phyloP scores from a whole-genome alignment of 2,797 vertebrate genomes.

The Micropoecilia bifurca region DNA sequence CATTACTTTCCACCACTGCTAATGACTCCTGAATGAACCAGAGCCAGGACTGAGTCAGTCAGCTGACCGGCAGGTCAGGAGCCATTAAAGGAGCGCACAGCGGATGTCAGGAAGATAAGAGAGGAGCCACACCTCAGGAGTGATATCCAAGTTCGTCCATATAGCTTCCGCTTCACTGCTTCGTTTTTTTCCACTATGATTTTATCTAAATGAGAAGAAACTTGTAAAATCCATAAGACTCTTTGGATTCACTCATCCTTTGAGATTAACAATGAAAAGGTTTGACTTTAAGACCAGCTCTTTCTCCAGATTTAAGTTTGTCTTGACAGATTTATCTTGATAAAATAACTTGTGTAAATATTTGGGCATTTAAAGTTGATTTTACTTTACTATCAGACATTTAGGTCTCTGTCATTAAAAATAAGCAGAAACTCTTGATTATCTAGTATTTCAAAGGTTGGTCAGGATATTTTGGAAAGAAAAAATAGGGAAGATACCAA shows the following conservation, averaged over 20 bases:
- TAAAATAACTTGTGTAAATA: background rate
- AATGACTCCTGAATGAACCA: slow-evolving; percentile 25
- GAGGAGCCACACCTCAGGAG: slow-evolving; percentile 22
- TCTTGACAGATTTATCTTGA: background rate
- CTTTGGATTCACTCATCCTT: background rate
- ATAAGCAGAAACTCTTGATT: background rate
- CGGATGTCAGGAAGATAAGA: slow-evolving; percentile 5
- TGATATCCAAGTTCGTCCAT: slow-evolving; percentile 1
- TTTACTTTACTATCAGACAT: background rate
- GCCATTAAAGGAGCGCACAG: background rate
- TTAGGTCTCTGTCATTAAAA: background rate
- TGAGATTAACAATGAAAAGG: background rate
- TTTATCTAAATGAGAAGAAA: background rate
- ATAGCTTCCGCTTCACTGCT: background rate
- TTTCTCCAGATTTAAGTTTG: background rate
- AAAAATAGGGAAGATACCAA: background rate
- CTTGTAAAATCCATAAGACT: background rate
- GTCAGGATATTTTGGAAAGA: background rate
- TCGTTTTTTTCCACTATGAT: background rate
- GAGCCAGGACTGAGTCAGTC: slow-evolving; percentile 6
- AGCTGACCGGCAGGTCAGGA: slow-evolving; percentile 4
- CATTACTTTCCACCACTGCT: too few species aligned
- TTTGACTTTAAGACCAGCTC: background rate
- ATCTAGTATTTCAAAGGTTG: background rate
- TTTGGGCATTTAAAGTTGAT: background rate